phyloP scores from a whole-genome alignment of 2,888 invertebrate genomes.

The Xylocampa areola region DNA sequence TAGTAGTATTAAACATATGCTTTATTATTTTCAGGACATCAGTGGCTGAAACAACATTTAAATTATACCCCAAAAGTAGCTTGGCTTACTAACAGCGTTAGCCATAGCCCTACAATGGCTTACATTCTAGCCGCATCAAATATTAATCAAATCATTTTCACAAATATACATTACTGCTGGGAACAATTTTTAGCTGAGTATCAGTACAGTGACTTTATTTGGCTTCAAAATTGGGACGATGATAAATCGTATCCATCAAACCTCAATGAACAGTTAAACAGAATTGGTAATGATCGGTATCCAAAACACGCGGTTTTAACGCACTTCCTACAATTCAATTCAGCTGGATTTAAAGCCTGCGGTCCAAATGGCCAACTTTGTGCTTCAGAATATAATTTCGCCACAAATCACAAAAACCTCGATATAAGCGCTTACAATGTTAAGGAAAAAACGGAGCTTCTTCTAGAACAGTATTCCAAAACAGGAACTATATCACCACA shows the following conservation, averaged over 20 bases:
- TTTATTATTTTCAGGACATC: constrained; percentile 92
- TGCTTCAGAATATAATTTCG: constrained; percentile 89
- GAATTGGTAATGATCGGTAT: constrained; percentile 76
- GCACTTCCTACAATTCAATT: constrained; percentile 81
- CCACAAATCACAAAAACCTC: constrained; percentile 92
- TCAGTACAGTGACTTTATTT: constrained; percentile 96
- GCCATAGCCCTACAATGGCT: constrained; percentile 97
- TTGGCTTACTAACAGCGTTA: constrained; percentile 99
- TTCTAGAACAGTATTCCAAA: constrained; percentile 96
- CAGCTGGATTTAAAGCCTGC: constrained; percentile 77
- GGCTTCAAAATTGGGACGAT: constrained; percentile 96
- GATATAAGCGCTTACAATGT: constrained; percentile 95
- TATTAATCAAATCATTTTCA: constrained; percentile 95
- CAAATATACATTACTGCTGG: constrained; percentile 97
- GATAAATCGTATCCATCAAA: constrained; percentile 65
- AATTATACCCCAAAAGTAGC: constrained; percentile 94
- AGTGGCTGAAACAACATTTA: constrained; percentile 95
- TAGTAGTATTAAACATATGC: neutral
- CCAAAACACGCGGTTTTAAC: constrained; percentile 77
- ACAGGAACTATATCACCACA: constrained; percentile 96
- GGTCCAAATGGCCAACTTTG: constrained; percentile 77
- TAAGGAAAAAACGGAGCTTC: constrained; percentile 94
- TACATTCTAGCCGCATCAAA: constrained; percentile 95
- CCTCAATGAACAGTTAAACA: constrained; percentile 73
- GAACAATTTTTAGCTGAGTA: constrained; percentile 97